phyloP scores from a whole-genome alignment of 2,113 vertebrate species.

The Monarcha castaneiventris region DNA sequence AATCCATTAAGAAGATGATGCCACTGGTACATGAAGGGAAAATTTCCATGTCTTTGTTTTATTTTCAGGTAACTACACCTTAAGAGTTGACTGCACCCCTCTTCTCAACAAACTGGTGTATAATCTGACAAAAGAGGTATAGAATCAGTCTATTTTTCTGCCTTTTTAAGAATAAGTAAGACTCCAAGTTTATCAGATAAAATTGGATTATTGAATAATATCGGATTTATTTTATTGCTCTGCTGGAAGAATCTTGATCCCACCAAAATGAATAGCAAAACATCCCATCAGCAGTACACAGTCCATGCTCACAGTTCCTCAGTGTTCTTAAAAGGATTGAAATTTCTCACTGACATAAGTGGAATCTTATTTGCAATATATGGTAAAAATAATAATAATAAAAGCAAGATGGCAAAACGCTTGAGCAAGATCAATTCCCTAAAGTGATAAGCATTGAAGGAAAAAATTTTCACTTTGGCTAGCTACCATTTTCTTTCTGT shows the following conservation, averaged over 20 bases:
- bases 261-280: background rate
- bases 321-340: background rate
- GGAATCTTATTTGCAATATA: background rate
- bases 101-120: slow-evolving; percentile 90
- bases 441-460: background rate
- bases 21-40: background rate
- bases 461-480: background rate
- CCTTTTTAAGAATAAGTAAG: background rate
- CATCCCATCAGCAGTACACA: background rate
- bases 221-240: background rate
- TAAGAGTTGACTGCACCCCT: slow-evolving; percentile 93
- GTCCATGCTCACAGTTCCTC: background rate
- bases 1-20: background rate
- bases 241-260: background rate
- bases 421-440: background rate
- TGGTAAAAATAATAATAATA: background rate
- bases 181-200: background rate
- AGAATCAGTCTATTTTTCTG: background rate
- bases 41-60: slow-evolving; percentile 20
- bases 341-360: background rate
- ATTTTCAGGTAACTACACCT: slow-evolving; percentile 91
- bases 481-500: background rate
- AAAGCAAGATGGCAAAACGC: background rate
- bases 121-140: slow-evolving; percentile 89
- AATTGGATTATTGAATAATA: background rate